A percentile compares a stretch with the other conserved stretches of the same genome.
Conservation (phyloP, 2,797 vertebrate genomes). For the Melopsittacus undulatus region DNA sequence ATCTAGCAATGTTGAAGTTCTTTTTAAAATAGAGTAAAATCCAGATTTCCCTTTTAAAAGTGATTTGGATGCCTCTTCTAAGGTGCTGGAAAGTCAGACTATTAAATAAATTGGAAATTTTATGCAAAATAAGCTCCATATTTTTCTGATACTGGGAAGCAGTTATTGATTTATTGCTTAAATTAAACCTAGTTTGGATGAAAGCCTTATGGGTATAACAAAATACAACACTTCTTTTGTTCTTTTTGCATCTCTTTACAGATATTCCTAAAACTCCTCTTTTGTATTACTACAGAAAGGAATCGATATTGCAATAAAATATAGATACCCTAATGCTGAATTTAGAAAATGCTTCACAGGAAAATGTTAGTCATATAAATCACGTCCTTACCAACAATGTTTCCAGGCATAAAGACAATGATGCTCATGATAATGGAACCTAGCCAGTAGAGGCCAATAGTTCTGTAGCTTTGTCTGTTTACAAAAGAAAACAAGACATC, state of each 20-base stretch:
- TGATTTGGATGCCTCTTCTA: not conserved
- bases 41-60: not conserved
- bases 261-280: not conserved
- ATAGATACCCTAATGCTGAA: not conserved
- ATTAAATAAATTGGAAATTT: not conserved
- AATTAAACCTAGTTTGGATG: not conserved
- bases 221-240: not conserved
- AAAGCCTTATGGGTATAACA: not conserved
- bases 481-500: not conserved
- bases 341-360: not conserved
- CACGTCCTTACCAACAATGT: constrained; percentile 87
- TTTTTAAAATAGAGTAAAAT: not conserved
- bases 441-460: constrained; percentile 93
- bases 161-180: not conserved
- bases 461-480: constrained; percentile 89
- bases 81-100: not conserved
- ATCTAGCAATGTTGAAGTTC: not conserved
- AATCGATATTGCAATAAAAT: not conserved
- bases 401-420: constrained; percentile 93
- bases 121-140: not conserved
- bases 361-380: not conserved
- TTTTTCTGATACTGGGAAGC: not conserved
- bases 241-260: not conserved
- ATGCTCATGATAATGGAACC: constrained; percentile 91
- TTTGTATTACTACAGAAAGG: not conserved